phyloP scores from a whole-genome alignment of 1,140 invertebrate genomes.

The Drosophila insularis region DNA sequence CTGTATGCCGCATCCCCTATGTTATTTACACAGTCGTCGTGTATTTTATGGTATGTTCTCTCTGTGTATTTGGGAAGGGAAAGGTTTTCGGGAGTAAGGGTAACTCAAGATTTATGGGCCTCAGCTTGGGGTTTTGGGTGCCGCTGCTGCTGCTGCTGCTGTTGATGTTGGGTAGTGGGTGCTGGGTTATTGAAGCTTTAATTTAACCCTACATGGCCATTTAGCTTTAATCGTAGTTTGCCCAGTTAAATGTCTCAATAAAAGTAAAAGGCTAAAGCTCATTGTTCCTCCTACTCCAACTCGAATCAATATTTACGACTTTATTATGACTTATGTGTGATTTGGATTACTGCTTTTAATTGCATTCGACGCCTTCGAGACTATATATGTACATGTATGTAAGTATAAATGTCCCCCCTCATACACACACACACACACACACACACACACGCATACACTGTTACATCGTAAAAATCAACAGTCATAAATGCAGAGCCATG shows the following conservation, averaged over 20 bases:
- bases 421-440: not conserved
- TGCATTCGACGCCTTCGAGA: conserved; percentile 17
- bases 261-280: conserved; percentile 25
- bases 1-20: conserved; percentile 34
- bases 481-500: conserved; percentile 61
- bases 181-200: not conserved
- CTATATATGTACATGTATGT: too few species aligned
- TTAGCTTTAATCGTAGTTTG: conserved; percentile 54
- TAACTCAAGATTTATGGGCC: conserved; percentile 50
- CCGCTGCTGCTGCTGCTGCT: not conserved
- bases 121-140: conserved; percentile 41
- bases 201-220: conserved; percentile 58
- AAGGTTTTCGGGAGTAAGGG: conserved; percentile 18
- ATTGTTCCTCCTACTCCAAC: conserved; percentile 22
- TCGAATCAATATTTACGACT: conserved; percentile 70
- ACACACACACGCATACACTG: not conserved
- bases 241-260: conserved; percentile 58
- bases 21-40: conserved; percentile 77
- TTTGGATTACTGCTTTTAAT: conserved; percentile 40
- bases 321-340: conserved; percentile 54
- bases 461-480: conserved; percentile 50
- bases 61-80: conserved; percentile 48
- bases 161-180: not conserved
- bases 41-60: conserved; percentile 77
- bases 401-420: not conserved